Evolutionary conservation across 2,113 vertebrate species (phyloP), one percentile per base, ranked within the genome.

Genomic region (Neolamprologus variostigma): DNA sequence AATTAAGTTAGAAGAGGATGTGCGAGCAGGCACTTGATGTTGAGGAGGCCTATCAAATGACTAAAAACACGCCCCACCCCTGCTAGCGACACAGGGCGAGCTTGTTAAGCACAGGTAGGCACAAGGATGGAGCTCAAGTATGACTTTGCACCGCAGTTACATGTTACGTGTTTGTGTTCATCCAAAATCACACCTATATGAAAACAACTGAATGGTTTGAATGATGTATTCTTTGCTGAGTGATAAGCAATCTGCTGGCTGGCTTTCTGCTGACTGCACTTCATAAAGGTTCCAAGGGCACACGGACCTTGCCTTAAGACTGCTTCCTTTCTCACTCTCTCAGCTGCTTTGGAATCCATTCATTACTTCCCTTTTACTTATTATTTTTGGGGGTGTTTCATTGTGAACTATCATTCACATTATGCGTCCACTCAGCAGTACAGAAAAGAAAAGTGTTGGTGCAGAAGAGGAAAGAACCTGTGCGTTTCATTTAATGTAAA

Each of bases 1-100:
- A 96, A 95, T 96, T 96, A 96, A 92, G 90, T 81, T 40, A 9
- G 83, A 81, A 93, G 93, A 90, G 89, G 92, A 93, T 85, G 89
- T 42, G 78, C 59, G 51, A 14, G 83, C 79, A 91, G 91, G 80
- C 87, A 87, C 92, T 94, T 94, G 86, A 89, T 85, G 47, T 87
- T 9, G 80, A 95, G 85, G 86, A 88, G 89, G 80, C 87, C 92
- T 87, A 86, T 85, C 87, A 87, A 82, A 83, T 5, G 35, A 80
- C 78, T 91, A 78, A 66, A 86, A 92, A 88, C 66, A 68, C 3
- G 57, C 33, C 81, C 66, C 76, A 54, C 31, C 87, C 14, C 28
- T 78, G 86, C 82, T 61, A 86, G 57, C 26, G 80, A 61, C 80
- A 79, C 57, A 57, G 78, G 54, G 63, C 51, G 47, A 85, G 89